Conservation (phyloP, 2,113 vertebrate genomes). For the Varanus salvator region DNA sequence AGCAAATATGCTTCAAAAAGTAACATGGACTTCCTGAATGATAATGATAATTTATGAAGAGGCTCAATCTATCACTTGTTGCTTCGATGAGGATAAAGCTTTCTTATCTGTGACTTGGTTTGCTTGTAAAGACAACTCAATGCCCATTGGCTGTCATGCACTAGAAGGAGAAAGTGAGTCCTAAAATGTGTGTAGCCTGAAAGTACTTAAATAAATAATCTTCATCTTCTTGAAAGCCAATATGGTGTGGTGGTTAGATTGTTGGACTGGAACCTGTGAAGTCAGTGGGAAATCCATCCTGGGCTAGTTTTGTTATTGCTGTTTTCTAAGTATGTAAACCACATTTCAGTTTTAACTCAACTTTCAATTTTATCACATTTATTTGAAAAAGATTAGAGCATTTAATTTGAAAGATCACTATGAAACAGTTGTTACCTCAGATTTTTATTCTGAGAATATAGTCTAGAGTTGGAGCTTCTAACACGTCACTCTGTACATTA, state of each 20-base stretch:
- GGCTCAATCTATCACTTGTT: neutral
- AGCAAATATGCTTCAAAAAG: neutral
- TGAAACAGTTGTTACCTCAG: neutral
- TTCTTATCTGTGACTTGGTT: neutral
- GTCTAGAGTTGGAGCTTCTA: neutral
- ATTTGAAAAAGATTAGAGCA: neutral
- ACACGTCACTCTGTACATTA: conserved; percentile 2
- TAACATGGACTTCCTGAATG: neutral
- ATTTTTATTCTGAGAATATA: conserved; percentile 6
- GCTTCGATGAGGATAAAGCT: neutral
- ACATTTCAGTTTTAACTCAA: neutral
- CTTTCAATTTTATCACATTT: conserved; percentile 17
- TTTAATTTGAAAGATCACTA: conserved; percentile 3
- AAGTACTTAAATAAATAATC: no score
- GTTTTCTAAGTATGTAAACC: neutral
- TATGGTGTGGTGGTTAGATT: no score
- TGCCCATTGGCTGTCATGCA: no score
- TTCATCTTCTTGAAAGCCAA: no score
- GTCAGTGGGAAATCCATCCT: no score
- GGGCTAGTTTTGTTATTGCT: neutral
- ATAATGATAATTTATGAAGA: neutral
- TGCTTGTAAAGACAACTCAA: no score
- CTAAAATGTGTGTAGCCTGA: no score
- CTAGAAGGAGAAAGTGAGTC: no score
- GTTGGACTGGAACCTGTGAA: no score